Percentiles rank a stretch among this genome's conserved stretches.
Evolutionary conservation across 2,888 invertebrate species (phyloP).

Genomic region (Drosophila percnosoma): DNA sequence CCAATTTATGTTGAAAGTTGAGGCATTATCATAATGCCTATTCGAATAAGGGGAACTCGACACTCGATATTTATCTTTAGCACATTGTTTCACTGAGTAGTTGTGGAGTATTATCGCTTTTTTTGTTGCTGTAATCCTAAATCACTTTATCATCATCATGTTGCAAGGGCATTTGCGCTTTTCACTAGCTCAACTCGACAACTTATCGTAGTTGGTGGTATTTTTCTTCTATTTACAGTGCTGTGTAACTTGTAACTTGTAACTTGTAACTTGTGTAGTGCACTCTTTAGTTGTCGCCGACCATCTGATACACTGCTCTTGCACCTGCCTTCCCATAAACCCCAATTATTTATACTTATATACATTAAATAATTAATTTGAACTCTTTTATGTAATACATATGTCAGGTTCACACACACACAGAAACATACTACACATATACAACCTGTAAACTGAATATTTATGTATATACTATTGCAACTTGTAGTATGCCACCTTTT

Average conservation of each 20-base stretch:
- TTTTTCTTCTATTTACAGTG: neutral
- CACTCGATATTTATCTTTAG: neutral
- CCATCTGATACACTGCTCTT: neutral
- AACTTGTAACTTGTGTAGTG: neutral
- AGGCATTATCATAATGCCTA: neutral
- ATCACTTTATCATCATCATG: neutral
- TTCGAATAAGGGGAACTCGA: neutral
- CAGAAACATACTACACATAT: neutral
- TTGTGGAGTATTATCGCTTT: neutral
- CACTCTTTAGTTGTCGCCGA: neutral
- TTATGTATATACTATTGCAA: constrained; percentile 13
- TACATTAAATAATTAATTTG: neutral
- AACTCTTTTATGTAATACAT: neutral
- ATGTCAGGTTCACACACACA: neutral
- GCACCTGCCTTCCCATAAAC: constrained; percentile 1
- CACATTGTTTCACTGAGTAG: neutral
- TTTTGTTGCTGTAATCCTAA: neutral
- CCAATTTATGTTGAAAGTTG: neutral
- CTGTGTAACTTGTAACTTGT: neutral
- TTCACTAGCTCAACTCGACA: neutral
- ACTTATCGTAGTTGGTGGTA: neutral
- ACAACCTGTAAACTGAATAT: neutral
- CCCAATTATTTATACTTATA: neutral
- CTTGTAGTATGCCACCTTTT: constrained; percentile 6
- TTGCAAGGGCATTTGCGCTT: neutral